These are phyloP conservation scores for Cinclus mexicanus DNA, from an alignment of 2,113 vertebrate species.

Conservation along the genomic window DNA sequence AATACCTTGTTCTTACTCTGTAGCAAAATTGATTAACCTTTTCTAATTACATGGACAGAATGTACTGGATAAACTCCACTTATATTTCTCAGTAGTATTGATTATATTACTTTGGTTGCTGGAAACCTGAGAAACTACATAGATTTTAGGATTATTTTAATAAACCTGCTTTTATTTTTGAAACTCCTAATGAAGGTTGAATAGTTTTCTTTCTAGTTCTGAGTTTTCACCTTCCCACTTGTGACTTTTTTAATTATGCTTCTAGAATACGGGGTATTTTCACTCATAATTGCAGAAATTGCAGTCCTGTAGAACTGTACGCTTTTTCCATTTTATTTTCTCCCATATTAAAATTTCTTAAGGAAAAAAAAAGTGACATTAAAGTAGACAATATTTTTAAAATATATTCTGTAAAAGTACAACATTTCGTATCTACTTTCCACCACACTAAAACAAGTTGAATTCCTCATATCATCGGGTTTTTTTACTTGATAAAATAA, in stretches of 20 bases:
- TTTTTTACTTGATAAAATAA: not conserved
- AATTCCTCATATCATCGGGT: accelerated
- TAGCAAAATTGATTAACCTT: not conserved
- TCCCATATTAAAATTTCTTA: not conserved
- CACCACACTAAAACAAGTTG: not conserved
- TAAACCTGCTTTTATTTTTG: not conserved
- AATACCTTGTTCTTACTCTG: not conserved
- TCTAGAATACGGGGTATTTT: not conserved
- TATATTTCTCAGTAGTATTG: not conserved
- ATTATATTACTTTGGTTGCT: not conserved
- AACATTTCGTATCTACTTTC: not conserved
- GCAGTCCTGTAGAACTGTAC: not conserved
- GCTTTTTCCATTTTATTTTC: not conserved
- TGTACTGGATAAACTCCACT: not conserved
- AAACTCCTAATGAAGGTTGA: not conserved
- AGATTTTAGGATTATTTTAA: not conserved
- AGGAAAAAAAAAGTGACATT: accelerated
- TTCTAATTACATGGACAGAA: not conserved
- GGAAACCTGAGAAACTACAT: not conserved
- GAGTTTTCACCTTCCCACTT: not conserved
- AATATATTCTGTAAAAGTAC: not conserved
- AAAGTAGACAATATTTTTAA: not conserved
- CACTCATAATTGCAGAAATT: not conserved
- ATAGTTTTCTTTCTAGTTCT: not conserved
- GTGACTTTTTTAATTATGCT: not conserved